phyloP scores from a whole-genome alignment of 2,113 vertebrate species.

The Hippoglossus stenolepis region DNA sequence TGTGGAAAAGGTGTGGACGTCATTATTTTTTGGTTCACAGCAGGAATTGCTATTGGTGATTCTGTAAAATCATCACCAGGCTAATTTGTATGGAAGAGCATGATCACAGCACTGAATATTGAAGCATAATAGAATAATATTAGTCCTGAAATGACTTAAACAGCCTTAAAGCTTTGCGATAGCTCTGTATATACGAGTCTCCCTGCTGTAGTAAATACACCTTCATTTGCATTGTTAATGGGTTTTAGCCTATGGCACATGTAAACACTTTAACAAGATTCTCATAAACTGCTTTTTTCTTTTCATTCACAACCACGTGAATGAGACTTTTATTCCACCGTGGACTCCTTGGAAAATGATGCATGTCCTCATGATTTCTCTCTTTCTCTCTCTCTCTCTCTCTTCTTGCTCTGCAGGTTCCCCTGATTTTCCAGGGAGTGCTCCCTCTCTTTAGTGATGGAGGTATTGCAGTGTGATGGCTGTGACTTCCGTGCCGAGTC shows the following conservation, averaged over 20 bases:
- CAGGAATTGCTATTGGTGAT: constrained; percentile 38
- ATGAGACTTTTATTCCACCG: neutral
- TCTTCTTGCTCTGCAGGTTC: constrained; percentile 77
- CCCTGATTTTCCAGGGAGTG: constrained; percentile 92
- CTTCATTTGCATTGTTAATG: neutral
- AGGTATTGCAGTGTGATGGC: constrained; percentile 98
- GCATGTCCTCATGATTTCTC: constrained; percentile 5
- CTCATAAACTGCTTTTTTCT: neutral
- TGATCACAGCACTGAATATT: constrained; percentile 7
- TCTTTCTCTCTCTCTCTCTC: constrained; percentile 4
- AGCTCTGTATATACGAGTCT: neutral
- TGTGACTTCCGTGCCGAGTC: constrained; percentile 98
- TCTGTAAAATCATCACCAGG: constrained; percentile 33
- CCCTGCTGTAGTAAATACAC: neutral
- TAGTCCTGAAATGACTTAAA: neutral
- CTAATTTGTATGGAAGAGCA: constrained; percentile 33
- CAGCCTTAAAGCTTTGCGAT: neutral
- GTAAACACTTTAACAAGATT: neutral
- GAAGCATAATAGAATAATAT: constrained; percentile 8
- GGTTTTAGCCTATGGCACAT: neutral
- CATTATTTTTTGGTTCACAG: constrained; percentile 50
- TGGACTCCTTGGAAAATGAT: neutral
- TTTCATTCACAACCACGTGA: constrained; percentile 1
- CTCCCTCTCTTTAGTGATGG: constrained; percentile 86
- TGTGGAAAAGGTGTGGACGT: constrained; percentile 21